Conservation (phyloP, 2,888 invertebrate species). For the Penaeus monodon region DNA sequence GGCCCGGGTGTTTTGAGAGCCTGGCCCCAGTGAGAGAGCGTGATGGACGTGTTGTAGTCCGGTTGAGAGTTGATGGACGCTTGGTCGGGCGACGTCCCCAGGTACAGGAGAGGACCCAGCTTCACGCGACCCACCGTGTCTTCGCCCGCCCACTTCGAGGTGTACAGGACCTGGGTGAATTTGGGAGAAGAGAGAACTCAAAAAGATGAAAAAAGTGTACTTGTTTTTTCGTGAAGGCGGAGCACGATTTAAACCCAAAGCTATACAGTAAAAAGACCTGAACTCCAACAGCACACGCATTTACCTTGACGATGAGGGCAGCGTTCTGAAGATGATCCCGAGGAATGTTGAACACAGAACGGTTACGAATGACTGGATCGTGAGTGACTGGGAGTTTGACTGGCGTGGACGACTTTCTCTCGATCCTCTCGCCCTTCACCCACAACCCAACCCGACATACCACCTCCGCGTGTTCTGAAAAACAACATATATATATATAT, state of each 20-base stretch:
- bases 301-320: slow-evolving; percentile 50
- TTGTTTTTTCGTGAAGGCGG: too few relatives aligned
- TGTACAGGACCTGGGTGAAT: slow-evolving; percentile 35
- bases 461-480: slow-evolving; percentile 42
- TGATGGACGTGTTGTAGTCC: slow-evolving; percentile 52
- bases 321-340: slow-evolving; percentile 43
- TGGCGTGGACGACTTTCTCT: slow-evolving; percentile 37
- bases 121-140: slow-evolving; percentile 44
- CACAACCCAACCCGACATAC: slow-evolving; percentile 48
- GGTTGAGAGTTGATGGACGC: background rate
- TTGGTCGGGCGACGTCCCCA: slow-evolving; percentile 41
- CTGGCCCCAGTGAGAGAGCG: slow-evolving; percentile 58
- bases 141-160: slow-evolving; percentile 42
- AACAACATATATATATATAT: background rate
- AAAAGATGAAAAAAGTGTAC: too few relatives aligned
- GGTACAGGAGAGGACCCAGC: slow-evolving; percentile 48
- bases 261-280: too few relatives aligned
- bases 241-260: too few relatives aligned
- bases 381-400: slow-evolving; percentile 48
- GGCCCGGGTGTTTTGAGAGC: slow-evolving; percentile 48
- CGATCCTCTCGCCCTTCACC: slow-evolving; percentile 43
- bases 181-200: background rate
- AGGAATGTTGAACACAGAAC: slow-evolving; percentile 36
- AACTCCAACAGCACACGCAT: background rate
- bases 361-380: slow-evolving; percentile 43